Base-by-base conservation (phyloP, 2,113 vertebrate genomes). In the Stegostoma tigrinum region DNA sequence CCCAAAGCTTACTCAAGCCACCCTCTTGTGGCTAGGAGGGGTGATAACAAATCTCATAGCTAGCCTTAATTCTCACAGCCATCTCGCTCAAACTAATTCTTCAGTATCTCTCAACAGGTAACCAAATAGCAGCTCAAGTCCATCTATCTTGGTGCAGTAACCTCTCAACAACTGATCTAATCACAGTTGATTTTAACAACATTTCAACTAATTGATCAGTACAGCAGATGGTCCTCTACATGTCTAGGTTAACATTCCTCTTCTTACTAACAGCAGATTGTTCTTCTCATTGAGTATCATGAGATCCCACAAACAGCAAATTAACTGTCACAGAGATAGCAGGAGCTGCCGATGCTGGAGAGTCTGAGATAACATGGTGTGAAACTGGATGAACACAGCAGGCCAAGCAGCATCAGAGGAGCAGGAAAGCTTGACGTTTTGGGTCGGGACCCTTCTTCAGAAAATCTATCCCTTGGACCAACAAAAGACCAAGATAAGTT, bases 401-500 rank as follows among this genome's bases (percentile, higher is more conserved):
- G n/a, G n/a, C n/a, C n/a, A n/a, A n/a, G n/a, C n/a, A n/a, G n/a
- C n/a, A n/a, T n/a, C n/a, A n/a, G n/a, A n/a, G n/a, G n/a, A n/a
- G n/a, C n/a, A n/a, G n/a, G n/a, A n/a, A n/a, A n/a, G n/a, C n/a
- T n/a, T n/a, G n/a, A n/a, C n/a, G n/a, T n/a, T n/a, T n/a, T n/a
- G n/a, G n/a, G n/a, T n/a, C n/a, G n/a, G n/a, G n/a, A n/a, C n/a
- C n/a, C n/a, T n/a, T n/a, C n/a, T n/a, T n/a, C n/a, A n/a, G n/a
- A n/a, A n/a, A n/a, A 61, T 5, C 23, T 95, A 72, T 8, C 42
- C 93, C 70, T 24, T 45, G 61, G 91, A 68, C 7, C 38, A 72
- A 24, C 67, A 42, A 95, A 42, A 66, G 87, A 64, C 87, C 87
- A 91, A 93, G 17, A 93, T n/a, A 64, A 66, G 61, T 93, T 83